These are phyloP conservation scores for Anabas testudineus DNA, from an alignment of 2,797 vertebrate species.

Conservation along the genomic window DNA sequence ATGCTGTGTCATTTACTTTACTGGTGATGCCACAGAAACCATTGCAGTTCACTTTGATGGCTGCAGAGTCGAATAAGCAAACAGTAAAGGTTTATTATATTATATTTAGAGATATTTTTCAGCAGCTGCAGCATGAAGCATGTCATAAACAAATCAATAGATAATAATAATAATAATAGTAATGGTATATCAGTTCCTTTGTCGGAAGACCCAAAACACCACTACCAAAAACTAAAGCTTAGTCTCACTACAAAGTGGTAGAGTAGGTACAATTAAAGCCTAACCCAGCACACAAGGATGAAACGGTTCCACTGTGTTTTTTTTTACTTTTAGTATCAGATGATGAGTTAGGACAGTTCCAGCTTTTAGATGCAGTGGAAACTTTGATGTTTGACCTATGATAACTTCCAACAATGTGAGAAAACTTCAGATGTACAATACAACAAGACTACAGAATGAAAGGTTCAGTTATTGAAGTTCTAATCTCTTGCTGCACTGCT, in stretches of 20 bases:
- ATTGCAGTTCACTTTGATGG: slow-evolving; percentile 93
- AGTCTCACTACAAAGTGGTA: too few species aligned
- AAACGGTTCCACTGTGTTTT: background rate
- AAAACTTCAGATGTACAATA: too few species aligned
- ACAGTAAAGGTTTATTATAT: background rate
- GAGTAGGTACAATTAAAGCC: too few species aligned
- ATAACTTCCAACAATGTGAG: too few species aligned
- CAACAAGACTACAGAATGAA: background rate
- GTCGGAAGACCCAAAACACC: too few species aligned
- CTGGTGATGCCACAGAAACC: slow-evolving; percentile 92
- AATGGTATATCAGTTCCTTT: too few species aligned
- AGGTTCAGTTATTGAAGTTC: background rate
- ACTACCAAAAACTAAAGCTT: background rate
- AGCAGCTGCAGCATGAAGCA: background rate
- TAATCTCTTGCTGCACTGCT: too few species aligned
- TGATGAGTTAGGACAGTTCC: too few species aligned
- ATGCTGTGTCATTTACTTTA: slow-evolving; percentile 88
- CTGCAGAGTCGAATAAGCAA: slow-evolving; percentile 73
- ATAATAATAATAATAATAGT: too few species aligned
- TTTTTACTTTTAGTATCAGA: too few species aligned
- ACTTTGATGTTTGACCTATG: background rate
- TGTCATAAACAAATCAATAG: too few species aligned
- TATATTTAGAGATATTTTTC: background rate
- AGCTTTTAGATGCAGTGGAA: background rate
- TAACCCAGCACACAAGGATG: background rate